Evolutionary conservation across 1,140 invertebrate species (phyloP), one percentile per base, ranked within the genome.

Genomic region (Hylyphantes graminicola): DNA sequence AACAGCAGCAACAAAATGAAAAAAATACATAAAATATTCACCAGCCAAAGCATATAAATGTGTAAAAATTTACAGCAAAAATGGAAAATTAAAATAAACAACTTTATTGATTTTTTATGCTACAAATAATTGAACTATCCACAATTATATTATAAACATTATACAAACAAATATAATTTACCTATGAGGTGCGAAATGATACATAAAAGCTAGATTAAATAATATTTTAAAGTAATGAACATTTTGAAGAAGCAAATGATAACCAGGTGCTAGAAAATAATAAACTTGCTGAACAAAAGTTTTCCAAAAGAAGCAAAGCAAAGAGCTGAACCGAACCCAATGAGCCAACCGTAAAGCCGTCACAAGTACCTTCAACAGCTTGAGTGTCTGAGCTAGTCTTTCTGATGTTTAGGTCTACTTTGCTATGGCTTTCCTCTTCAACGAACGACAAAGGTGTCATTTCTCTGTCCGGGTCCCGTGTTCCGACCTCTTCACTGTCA

Each of bases 401-500:
- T 19, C 61, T 53, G 54, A 6, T 67, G 15, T 17, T 54, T 53
- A 78, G 12, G 17, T 64, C 64, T 51, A 13, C 51, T 57, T 57
- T 55, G 53, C 17, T 54, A 12, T 57, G 11, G 50, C 77, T 79
- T 35, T 84, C 81, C 11, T 84, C 81, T 48, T 84, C 73, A 15
- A 84, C 81, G n/a, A 76, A 77, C 0, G 81, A 75, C 13, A 84
- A 55, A 15, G 19, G 81, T 13, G 51, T 17, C 8, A 73, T 57
- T 51, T 86, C 75, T 64, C 53, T 86, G 21, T 86, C 75, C 7
- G 13, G 51, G 5, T 84, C 84, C 59, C 54, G n/a, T 48, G 13
- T n/a, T 5, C 21, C 11, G 0, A 21, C 55, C 10, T 87, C 86
- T 65, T 87, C 86, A 61, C 81, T 84, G 54, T 53, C 64, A 48